Evolutionary conservation across 2,113 vertebrate species (phyloP), one percentile per base, ranked within the genome.

Genomic region (Oenanthe melanoleuca): DNA sequence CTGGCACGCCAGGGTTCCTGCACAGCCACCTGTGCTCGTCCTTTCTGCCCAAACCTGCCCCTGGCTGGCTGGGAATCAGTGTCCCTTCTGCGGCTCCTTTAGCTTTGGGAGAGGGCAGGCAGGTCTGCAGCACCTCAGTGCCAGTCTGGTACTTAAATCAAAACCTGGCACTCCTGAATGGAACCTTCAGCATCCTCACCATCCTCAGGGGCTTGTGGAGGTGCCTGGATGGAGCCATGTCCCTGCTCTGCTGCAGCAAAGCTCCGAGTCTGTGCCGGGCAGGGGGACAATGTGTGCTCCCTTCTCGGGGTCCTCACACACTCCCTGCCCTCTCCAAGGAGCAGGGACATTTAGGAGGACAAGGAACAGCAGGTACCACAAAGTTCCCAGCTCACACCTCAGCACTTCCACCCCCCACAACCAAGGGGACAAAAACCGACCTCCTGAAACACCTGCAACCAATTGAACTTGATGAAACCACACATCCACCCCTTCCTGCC

Each of bases 51-150:
- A 81, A 53, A 74, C 21, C 50, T 40, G 56, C 5, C 31, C 44
- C 28, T 0, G 0, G 29, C 64, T 53, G 2, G 0, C n/a, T 7
- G 3, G 8, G 7, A 31, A 22, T 20, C 59, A 1, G 0, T 2
- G 23, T 18, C 49, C 28, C 14, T 65, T 38, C 71, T 2, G 2
- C 5, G 25, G 26, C 33, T 66, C 26, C 5, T 47, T 55, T 1
- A 7, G 26, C 10, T 72, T 34, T 44, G 72, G 37, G 9, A 57
- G 50, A 67, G 37, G 47, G 22, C 67, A 72, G 61, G 61, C 20
- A 73, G 67, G 31, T 31, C 63, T 71, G 45, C 57, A 71, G 59
- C 33, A 9, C 22, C 56, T 34, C 2, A 2, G 20, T 38, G 78
- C 14, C 29, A 6, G 59, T 8, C 50, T 16, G 33, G 38, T 25